Base-by-base conservation (phyloP, 2,113 vertebrate genomes). In the Siniperca knerii region DNA sequence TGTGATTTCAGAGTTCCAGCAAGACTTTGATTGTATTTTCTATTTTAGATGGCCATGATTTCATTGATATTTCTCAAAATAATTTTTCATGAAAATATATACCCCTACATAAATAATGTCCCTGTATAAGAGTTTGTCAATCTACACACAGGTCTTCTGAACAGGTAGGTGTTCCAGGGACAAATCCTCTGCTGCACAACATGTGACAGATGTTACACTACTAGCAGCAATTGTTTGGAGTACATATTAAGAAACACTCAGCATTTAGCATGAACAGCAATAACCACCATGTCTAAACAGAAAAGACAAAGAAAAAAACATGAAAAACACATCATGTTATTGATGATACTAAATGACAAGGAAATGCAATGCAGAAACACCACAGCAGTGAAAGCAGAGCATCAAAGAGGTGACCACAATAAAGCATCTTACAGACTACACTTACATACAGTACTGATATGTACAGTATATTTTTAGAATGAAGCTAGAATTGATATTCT, bases 141-240 rank as follows among this genome's bases (percentile, higher is more conserved):
- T 69, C 29, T 15, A 9, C 16, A 65, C 48, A 21, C 33, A 70
- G 52, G 58, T 61, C 25, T 77, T 73, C 11, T 70, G 25, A 35
- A 64, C 37, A 54, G 3, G n/a, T 54, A 62, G 20, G 40, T 55
- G 54, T 58, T 54, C 21, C 18, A 21, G 48, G 16, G 35, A 58
- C 58, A 77, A 54, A 64, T 23, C 35, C 42, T 79, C 33, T 13
- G 60, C 44, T 66, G 11, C 52, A 69, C 50, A 84, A 21, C 62
- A 33, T 44, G 75, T 77, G 70, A 87, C 60, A 78, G 70, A 86
- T 81, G 61, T 68, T 42, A 29, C 29, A 50, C 65, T 67, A 13
- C 4, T 7, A 42, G 64, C 21, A 21, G 40, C 37, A 48, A 37
- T 37, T 78, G 85, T 60, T 46, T 79, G 60, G 55, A 85, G 33